These are phyloP conservation scores for Pangasius macronema DNA, from an alignment of 2,797 vertebrate genomes.

Conservation along the genomic window DNA sequence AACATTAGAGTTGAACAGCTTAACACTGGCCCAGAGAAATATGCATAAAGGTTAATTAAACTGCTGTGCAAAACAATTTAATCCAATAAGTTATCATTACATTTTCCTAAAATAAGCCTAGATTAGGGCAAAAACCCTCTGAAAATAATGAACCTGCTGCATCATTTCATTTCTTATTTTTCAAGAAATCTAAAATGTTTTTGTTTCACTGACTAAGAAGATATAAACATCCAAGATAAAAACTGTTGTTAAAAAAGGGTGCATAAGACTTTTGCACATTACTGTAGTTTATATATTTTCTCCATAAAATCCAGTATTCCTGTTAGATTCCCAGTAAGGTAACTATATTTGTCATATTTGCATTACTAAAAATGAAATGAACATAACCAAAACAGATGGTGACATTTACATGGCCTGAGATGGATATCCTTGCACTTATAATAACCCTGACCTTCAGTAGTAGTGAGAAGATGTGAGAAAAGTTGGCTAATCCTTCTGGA, in stretches of 20 bases:
- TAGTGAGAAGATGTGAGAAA: constrained; percentile 47
- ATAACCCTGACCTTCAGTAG: constrained; percentile 55
- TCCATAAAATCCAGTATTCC: neutral
- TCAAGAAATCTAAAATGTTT: neutral
- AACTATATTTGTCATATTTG: neutral
- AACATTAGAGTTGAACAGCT: constrained; percentile 32
- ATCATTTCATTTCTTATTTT: neutral
- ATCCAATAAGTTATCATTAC: neutral
- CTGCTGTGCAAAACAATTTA: neutral
- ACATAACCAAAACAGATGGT: neutral
- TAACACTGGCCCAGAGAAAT: neutral
- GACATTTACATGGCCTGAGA: constrained; percentile 6
- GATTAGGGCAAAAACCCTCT: neutral
- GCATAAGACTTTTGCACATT: neutral
- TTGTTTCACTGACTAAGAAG: neutral
- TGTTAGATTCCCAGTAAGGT: neutral
- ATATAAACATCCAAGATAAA: neutral
- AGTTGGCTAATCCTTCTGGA: constrained; percentile 32
- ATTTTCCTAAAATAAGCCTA: neutral
- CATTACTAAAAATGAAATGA: neutral
- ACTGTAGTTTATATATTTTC: neutral
- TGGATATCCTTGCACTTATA: constrained; percentile 27
- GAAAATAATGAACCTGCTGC: neutral
- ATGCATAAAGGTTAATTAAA: constrained; percentile 19
- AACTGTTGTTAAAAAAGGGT: neutral